Percentiles rank a stretch among this genome's conserved stretches.
phyloP scores from a whole-genome alignment of 2,797 vertebrate genomes.

The Manis crassicaudata region DNA sequence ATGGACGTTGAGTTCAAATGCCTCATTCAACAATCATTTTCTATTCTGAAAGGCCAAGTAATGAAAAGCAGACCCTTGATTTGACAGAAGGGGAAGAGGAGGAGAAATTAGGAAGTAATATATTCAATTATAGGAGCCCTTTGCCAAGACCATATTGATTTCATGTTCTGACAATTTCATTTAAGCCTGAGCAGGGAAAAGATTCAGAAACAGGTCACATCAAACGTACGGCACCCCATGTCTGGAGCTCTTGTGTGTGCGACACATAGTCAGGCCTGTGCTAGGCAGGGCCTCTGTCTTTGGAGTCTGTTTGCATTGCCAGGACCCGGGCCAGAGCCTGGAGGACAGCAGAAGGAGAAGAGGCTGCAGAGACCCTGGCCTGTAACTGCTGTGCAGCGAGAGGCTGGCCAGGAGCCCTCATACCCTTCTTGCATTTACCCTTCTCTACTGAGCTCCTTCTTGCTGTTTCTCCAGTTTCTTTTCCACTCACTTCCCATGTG shows the following conservation, averaged over 20 bases:
- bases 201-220: constrained; percentile 44
- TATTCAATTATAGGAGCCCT: constrained; percentile 62
- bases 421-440: background rate
- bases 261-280: background rate
- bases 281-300: background rate
- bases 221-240: background rate
- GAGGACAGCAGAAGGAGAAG: background rate
- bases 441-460: background rate
- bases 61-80: constrained; percentile 67
- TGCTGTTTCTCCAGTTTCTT: background rate
- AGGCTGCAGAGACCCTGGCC: background rate
- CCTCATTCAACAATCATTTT: constrained; percentile 8
- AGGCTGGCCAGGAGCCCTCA: background rate
- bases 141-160: constrained; percentile 60
- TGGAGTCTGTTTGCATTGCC: background rate
- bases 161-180: constrained; percentile 63
- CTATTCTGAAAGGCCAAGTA: constrained; percentile 15
- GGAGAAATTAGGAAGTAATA: constrained; percentile 71
- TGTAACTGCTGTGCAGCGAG: accelerated
- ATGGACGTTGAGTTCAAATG: background rate
- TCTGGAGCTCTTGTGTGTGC: background rate
- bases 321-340: background rate
- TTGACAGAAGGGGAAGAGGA: constrained; percentile 44
- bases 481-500: accelerated
- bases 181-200: background rate